Evolutionary conservation across 2,113 vertebrate species (phyloP).

Genomic region (Lichenostomus cassidix): DNA sequence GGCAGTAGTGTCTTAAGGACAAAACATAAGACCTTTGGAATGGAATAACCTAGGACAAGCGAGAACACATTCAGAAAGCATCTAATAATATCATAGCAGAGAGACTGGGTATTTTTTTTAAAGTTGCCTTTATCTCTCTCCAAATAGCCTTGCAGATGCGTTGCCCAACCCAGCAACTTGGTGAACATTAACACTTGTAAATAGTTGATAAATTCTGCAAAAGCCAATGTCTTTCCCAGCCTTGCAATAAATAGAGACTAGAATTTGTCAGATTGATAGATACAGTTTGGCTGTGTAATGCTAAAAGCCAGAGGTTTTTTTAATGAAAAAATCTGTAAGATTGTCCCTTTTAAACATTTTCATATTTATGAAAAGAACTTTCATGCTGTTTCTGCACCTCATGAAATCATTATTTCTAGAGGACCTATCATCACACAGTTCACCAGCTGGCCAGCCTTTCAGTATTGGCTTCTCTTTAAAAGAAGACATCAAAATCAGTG

Average conservation of each 20-base stretch:
- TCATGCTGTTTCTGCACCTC: background rate
- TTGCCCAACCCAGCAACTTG: background rate
- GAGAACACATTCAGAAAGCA: background rate
- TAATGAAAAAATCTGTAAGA: background rate
- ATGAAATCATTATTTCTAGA: background rate
- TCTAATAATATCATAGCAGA: background rate
- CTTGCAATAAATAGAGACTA: background rate
- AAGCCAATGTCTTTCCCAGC: background rate
- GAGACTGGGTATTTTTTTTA: background rate
- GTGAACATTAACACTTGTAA: background rate
- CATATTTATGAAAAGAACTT: background rate
- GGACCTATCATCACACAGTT: background rate
- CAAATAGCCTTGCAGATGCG: constrained; percentile 9
- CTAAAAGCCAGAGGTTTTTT: background rate
- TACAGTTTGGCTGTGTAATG: background rate
- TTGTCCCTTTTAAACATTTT: background rate
- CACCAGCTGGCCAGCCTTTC: background rate
- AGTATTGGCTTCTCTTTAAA: background rate
- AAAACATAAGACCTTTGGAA: background rate
- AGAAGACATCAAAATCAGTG: background rate
- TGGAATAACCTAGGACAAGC: background rate
- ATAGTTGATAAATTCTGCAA: constrained; percentile 4
- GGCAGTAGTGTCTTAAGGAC: background rate
- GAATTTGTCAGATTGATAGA: background rate
- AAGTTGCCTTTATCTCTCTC: background rate